Evolutionary conservation across 2,797 vertebrate species (phyloP), one percentile per base, ranked within the genome.

Genomic region (Philypnodon macrostomus): DNA sequence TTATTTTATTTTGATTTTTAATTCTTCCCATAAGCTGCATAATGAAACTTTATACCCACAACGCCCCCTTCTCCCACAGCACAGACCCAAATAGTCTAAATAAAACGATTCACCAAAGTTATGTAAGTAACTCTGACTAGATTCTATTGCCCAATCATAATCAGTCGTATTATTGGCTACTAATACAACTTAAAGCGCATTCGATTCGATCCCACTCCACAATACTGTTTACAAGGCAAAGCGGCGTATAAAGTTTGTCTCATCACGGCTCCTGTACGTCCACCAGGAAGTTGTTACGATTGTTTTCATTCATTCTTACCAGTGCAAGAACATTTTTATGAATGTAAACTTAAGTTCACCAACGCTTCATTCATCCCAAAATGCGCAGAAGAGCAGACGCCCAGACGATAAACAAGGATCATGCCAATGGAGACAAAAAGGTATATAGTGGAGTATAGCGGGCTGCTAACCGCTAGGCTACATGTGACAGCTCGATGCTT

Each of bases 351-450:
- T 26, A 6, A 47, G 21, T 7, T 11, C 27, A 29, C 17, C 27
- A n/a, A 10, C 8, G 13, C 10, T 47, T 26, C 9, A 24, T 34
- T 39, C 0, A 11, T 35, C 55, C 60, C 3, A 75, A 44, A 47
- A 88, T 88, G 81, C 86, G 88, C 4, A 81, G 75, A 70, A 81
- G 75, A 66, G 66, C 76, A 15, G 83, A 72, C 37, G 63, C 54
- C 12, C 80, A 71, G 15, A 39, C 78, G 14, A 26, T 84, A 26
- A 51, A 30, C 35, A 66, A 13, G 16, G 75, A 77, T 16, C n/a
- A 53, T 11, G 53, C 7, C 5, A 62, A 33, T 32, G 4, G 63
- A 17, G 69, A 77, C 7, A 80, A 29, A 51, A 88, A 83, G 83
- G 83, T 87, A 77, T 48, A 1, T 9, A 16, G n/a, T 7, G 7